Conservation (phyloP, 2,113 vertebrate species). For the Trachemys scripta region DNA sequence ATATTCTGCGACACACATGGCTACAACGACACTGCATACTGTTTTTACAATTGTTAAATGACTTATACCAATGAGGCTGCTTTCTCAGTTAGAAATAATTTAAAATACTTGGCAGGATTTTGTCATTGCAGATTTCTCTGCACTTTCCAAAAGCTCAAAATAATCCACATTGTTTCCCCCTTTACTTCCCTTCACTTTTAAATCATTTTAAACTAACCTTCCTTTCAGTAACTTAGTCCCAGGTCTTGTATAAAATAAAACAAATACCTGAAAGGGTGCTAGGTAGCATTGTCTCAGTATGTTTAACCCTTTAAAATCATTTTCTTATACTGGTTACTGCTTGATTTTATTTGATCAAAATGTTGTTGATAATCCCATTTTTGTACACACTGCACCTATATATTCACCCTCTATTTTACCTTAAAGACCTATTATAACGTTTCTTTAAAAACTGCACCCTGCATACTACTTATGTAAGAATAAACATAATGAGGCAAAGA, state of each 20-base stretch:
- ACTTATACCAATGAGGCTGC: neutral
- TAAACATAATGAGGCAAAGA: neutral
- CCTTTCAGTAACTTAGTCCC: neutral
- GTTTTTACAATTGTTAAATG: neutral
- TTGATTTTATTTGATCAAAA: neutral
- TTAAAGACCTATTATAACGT: neutral
- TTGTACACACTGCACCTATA: fast-evolving
- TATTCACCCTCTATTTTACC: neutral
- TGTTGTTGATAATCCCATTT: fast-evolving
- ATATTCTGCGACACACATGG: no score
- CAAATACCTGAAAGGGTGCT: neutral
- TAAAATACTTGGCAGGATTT: neutral
- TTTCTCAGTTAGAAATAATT: fast-evolving
- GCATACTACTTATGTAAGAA: neutral
- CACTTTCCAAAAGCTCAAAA: neutral
- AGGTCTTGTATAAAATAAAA: conserved; percentile 23
- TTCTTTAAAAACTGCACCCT: neutral
- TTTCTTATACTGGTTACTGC: neutral
- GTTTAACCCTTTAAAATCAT: neutral
- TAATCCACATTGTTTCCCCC: neutral
- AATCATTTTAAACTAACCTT: neutral
- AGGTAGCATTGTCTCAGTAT: fast-evolving
- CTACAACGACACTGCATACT: no score
- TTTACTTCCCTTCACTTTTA: neutral
- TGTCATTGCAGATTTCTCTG: neutral